These are phyloP conservation scores for Aporrectodea caliginosa DNA, from an alignment of 1,140 invertebrate species.

Conservation along the genomic window DNA sequence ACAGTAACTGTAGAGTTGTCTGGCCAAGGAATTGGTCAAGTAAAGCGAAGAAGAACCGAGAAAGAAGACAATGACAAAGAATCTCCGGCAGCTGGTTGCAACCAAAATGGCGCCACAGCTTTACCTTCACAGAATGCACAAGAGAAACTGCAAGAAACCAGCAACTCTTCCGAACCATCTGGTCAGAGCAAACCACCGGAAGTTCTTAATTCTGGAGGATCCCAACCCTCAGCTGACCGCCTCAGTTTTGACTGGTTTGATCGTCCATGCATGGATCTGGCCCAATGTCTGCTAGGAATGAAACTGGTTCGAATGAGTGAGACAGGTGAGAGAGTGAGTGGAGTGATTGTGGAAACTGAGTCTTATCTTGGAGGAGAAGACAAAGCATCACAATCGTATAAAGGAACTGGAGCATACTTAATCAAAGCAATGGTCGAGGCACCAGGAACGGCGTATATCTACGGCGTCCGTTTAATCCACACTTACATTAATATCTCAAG, in stretches of 20 bases:
- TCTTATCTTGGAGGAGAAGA: conserved; percentile 70
- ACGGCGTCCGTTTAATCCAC: conserved; percentile 78
- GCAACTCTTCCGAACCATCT: too few species aligned
- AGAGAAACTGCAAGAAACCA: too few species aligned
- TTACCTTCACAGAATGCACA: too few species aligned
- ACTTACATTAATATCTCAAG: conserved; percentile 79
- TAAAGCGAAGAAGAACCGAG: too few species aligned
- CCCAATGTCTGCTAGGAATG: conserved; percentile 62
- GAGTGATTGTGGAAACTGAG: conserved; percentile 75
- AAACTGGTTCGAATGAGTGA: conserved; percentile 62
- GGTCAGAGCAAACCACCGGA: too few species aligned
- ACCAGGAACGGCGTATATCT: conserved; percentile 75
- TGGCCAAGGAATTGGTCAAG: too few species aligned
- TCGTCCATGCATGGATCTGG: conserved; percentile 53
- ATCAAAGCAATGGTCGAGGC: conserved; percentile 76
- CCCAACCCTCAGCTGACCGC: neutral
- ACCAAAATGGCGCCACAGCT: too few species aligned
- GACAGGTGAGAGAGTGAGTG: conserved; percentile 60
- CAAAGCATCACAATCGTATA: conserved; percentile 68
- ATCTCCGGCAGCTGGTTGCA: too few species aligned
- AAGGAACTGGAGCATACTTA: conserved; percentile 64
- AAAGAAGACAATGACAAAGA: too few species aligned
- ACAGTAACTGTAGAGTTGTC: too few species aligned
- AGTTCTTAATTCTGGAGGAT: too few species aligned
- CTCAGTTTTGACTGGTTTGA: conserved; percentile 39